A percentile compares a stretch with the other conserved stretches of the same genome.
Conservation (phyloP, 23 tunicate species). For the Ciona savignyi region DNA sequence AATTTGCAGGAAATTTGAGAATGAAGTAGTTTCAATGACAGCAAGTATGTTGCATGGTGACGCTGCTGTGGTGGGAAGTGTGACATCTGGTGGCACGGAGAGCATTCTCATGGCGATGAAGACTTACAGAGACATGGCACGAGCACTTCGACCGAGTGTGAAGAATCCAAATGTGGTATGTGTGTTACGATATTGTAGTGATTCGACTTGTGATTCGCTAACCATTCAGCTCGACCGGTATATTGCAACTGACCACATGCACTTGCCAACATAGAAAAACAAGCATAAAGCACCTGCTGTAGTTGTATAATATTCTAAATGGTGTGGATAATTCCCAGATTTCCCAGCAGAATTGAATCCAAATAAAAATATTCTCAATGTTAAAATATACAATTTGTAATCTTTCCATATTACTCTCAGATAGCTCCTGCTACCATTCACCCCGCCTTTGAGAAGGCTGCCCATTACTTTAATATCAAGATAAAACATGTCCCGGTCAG, state of each 20-base stretch:
- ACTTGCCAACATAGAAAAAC: too few relatives aligned
- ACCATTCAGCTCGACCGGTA: too few relatives aligned
- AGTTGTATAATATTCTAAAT: too few relatives aligned
- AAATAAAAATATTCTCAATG: too few relatives aligned
- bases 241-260: too few relatives aligned
- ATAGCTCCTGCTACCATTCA: conserved; percentile 81
- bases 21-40: conserved; percentile 90
- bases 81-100: conserved; percentile 97
- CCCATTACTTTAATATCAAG: conserved; percentile 62
- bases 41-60: conserved; percentile 88
- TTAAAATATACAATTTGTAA: too few relatives aligned
- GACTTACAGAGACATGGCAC: conserved; percentile 72
- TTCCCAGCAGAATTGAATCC: too few relatives aligned
- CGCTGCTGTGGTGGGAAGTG: conserved; percentile 77
- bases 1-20: conserved; percentile 94
- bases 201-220: too few relatives aligned
- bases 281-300: too few relatives aligned
- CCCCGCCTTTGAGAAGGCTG: conserved; percentile 96
- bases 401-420: too few relatives aligned
- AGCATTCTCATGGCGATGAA: conserved; percentile 92
- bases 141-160: conserved; percentile 46
- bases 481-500: conserved; percentile 71
- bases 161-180: conserved; percentile 70
- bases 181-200: too few relatives aligned
- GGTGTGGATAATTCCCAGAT: too few relatives aligned